These are phyloP conservation scores for Progne subis DNA, from an alignment of 2,113 vertebrate genomes.

Conservation along the genomic window DNA sequence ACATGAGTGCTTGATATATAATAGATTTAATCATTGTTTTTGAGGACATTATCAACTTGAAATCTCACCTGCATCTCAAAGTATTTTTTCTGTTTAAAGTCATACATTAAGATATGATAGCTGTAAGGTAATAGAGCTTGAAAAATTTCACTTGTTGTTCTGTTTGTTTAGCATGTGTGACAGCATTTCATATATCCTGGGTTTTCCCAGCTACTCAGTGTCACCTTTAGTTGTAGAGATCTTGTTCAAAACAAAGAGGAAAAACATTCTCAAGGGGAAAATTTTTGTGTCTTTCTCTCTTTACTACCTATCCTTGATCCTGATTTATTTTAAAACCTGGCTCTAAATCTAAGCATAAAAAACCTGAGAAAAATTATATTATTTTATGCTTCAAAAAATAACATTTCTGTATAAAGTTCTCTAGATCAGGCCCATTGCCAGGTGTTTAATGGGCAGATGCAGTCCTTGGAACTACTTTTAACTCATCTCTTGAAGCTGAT, in stretches of 20 bases:
- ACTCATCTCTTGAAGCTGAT: conserved; percentile 16
- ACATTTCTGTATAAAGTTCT: not conserved
- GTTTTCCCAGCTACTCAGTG: not conserved
- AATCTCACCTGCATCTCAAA: not conserved
- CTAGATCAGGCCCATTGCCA: not conserved
- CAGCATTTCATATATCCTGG: not conserved
- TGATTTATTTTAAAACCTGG: not conserved
- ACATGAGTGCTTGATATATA: not conserved
- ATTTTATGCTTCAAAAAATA: not conserved
- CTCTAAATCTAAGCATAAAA: not conserved
- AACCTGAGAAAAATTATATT: not conserved
- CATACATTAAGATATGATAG: not conserved
- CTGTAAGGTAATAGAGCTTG: not conserved
- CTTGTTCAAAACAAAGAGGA: not conserved
- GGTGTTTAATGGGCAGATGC: not conserved
- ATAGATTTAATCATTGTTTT: not conserved
- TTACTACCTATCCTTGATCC: not conserved
- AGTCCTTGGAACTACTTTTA: conserved; percentile 35
- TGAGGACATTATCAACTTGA: not conserved
- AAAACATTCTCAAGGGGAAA: not conserved
- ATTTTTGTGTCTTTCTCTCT: not conserved
- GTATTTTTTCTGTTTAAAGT: not conserved
- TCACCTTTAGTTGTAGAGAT: not conserved
- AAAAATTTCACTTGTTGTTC: not conserved
- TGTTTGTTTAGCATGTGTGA: not conserved